Evolutionary conservation across 23 tunicate genomes (phyloP).

Genomic region (Corella eumyota): DNA sequence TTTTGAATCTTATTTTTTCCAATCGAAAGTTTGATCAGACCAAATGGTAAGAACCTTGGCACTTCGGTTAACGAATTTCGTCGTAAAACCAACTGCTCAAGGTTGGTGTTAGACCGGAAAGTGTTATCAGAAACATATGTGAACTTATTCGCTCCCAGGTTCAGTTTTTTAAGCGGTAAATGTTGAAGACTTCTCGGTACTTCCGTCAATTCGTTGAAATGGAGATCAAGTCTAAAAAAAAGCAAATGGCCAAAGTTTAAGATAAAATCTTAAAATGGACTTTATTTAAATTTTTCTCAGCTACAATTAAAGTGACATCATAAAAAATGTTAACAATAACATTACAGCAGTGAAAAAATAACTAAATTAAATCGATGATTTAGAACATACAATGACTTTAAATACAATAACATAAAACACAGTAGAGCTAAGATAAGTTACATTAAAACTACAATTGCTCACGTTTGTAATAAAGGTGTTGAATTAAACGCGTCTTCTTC

Average conservation of each 20-base stretch:
- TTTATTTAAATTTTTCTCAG: too few species aligned
- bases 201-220: neutral
- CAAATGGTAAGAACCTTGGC: neutral
- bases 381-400: too few species aligned
- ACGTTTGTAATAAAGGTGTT: neutral
- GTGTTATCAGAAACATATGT: neutral
- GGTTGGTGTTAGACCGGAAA: neutral
- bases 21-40: conserved; percentile 1
- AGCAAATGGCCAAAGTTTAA: neutral
- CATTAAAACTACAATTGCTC: neutral
- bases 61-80: neutral
- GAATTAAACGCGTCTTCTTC: neutral
- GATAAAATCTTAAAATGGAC: too few species aligned
- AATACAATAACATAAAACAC: neutral
- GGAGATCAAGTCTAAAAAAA: neutral
- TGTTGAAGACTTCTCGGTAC: neutral
- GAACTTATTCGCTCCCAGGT: conserved; percentile 2
- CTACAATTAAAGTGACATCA: too few species aligned
- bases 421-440: neutral
- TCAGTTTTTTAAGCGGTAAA: neutral
- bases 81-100: neutral
- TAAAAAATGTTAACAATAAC: too few species aligned
- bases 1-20: conserved; percentile 1
- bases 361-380: too few species aligned
- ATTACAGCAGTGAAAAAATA: too few species aligned